Conservation (phyloP, 2,113 vertebrate genomes). For the Cryptomyrus ogoouensis region DNA sequence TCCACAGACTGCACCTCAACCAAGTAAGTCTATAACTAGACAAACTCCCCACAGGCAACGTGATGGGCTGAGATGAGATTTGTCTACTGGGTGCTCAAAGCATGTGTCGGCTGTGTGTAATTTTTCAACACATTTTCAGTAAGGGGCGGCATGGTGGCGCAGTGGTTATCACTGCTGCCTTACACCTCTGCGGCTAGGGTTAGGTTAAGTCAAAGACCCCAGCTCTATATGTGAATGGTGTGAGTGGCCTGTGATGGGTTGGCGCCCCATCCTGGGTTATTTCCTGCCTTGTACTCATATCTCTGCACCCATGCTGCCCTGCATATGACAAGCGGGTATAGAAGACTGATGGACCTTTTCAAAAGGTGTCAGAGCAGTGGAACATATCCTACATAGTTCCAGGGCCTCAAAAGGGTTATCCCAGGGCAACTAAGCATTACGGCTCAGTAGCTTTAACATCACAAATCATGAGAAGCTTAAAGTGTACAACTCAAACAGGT, state of each 20-base stretch:
- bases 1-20: background rate
- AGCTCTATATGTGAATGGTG: background rate
- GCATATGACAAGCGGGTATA: background rate
- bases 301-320: background rate
- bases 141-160: background rate
- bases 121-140: background rate
- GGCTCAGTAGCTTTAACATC: background rate
- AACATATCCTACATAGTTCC: background rate
- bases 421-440: background rate
- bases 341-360: background rate
- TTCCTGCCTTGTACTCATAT: too few species aligned
- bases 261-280: too few species aligned
- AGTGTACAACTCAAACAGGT: background rate
- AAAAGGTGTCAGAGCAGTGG: background rate
- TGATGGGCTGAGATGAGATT: background rate
- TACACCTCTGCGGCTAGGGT: background rate
- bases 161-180: background rate
- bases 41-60: background rate
- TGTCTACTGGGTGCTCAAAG: background rate
- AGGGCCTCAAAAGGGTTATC: background rate
- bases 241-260: too few species aligned
- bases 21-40: background rate
- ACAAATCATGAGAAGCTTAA: background rate
- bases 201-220: background rate
- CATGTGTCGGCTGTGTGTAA: background rate